A percentile compares a stretch with the other conserved stretches of the same genome.
Evolutionary conservation across 2,113 vertebrate genomes (phyloP).

Genomic region (Speoplatyrhinus poulsoni): DNA sequence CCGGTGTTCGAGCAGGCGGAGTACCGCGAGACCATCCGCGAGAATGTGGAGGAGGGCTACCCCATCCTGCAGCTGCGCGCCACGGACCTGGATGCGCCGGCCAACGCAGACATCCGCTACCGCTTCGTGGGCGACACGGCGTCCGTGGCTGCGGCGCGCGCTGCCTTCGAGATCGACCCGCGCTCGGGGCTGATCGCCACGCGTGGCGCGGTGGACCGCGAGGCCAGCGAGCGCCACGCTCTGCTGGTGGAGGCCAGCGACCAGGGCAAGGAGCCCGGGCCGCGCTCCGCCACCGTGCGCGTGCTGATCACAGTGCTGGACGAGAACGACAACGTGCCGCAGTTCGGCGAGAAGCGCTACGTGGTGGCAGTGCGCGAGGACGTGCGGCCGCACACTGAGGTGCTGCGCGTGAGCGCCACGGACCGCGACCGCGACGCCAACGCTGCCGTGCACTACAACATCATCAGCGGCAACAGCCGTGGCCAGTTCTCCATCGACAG

Average conservation of each 20-base stretch:
- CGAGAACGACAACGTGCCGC: slow-evolving; percentile 96
- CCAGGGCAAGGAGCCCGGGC: slow-evolving; percentile 92
- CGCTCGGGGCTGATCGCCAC: slow-evolving; percentile 95
- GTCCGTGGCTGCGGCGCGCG: slow-evolving; percentile 61
- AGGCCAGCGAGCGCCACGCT: slow-evolving; percentile 90
- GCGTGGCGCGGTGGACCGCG: slow-evolving; percentile 90
- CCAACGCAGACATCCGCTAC: slow-evolving; percentile 96
- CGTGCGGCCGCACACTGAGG: slow-evolving; percentile 88
- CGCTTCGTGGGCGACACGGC: slow-evolving; percentile 88
- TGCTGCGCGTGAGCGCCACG: slow-evolving; percentile 88
- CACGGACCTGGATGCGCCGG: slow-evolving; percentile 88
- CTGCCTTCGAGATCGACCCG: slow-evolving; percentile 90
- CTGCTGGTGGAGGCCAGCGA: slow-evolving; percentile 93
- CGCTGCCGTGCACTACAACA: slow-evolving; percentile 92
- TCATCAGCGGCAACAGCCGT: slow-evolving; percentile 95
- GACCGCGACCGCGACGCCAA: slow-evolving; percentile 95
- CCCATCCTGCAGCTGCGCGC: slow-evolving; percentile 94
- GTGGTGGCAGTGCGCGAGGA: slow-evolving; percentile 94
- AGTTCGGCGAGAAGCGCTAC: slow-evolving; percentile 97
- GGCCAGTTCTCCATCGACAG: slow-evolving; percentile 97
- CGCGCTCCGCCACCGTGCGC: slow-evolving; percentile 86
- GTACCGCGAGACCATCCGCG: slow-evolving; percentile 94
- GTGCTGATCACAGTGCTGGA: slow-evolving; percentile 95
- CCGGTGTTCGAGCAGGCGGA: slow-evolving; percentile 93
- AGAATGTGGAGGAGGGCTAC: slow-evolving; percentile 97